These are phyloP conservation scores for Onychostoma macrolepis DNA, from an alignment of 2,113 vertebrate genomes.

Conservation along the genomic window DNA sequence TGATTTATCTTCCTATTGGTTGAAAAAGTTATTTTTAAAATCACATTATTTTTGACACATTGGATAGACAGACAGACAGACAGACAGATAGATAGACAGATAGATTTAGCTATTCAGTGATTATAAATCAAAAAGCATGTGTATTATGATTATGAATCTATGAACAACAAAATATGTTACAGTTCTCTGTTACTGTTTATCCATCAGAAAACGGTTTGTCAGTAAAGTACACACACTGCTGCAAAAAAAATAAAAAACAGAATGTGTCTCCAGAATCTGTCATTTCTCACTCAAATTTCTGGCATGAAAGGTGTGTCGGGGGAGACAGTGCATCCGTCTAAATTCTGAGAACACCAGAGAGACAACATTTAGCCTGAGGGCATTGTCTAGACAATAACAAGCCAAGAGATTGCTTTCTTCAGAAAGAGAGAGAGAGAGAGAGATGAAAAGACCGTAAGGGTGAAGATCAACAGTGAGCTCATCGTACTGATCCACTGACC, in stretches of 20 bases:
- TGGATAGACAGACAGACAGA: too few relatives aligned
- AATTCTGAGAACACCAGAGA: slow-evolving; percentile 60
- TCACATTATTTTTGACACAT: too few relatives aligned
- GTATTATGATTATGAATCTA: not conserved
- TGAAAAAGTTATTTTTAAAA: too few relatives aligned
- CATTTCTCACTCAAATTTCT: slow-evolving; percentile 55
- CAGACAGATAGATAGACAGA: not conserved
- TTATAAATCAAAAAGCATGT: not conserved
- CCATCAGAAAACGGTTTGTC: slow-evolving; percentile 18
- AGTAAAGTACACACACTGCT: slow-evolving; percentile 1
- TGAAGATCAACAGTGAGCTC: slow-evolving; percentile 23
- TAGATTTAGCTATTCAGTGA: not conserved
- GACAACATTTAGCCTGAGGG: slow-evolving; percentile 66
- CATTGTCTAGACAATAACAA: slow-evolving; percentile 67
- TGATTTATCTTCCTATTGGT: too few relatives aligned
- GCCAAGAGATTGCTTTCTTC: slow-evolving; percentile 50
- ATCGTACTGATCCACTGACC: slow-evolving; percentile 3
- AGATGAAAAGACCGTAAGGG: slow-evolving; percentile 27
- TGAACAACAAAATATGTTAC: not conserved
- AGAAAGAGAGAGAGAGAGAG: slow-evolving; percentile 14
- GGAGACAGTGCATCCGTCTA: slow-evolving; percentile 60
- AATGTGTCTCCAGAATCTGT: slow-evolving; percentile 42
- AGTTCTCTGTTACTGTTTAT: slow-evolving; percentile 16
- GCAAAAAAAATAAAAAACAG: not conserved
- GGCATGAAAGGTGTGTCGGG: slow-evolving; percentile 58